A percentile compares a stretch with the other conserved stretches of the same genome.
Evolutionary conservation across 2,888 invertebrate species (phyloP).

Genomic region (Agrotis ipsilon): DNA sequence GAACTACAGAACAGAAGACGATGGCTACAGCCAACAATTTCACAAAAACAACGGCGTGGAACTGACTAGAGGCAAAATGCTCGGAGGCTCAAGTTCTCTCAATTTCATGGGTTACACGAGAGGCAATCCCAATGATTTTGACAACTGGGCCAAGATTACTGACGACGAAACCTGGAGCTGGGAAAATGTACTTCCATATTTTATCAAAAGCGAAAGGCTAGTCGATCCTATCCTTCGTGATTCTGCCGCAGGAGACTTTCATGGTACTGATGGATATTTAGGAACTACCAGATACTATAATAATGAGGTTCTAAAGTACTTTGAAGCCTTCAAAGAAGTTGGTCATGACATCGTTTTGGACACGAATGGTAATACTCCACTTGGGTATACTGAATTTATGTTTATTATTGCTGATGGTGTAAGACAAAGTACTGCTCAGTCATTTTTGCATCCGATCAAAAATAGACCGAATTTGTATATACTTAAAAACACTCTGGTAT

Average conservation of each 20-base stretch:
- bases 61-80: conserved; percentile 89
- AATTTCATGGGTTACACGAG: conserved; percentile 89
- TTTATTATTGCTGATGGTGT: conserved; percentile 82
- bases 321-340: conserved; percentile 80
- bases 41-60: conserved; percentile 47
- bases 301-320: conserved; percentile 62
- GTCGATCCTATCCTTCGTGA: conserved; percentile 56
- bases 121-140: conserved; percentile 75
- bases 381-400: conserved; percentile 85
- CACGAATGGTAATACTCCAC: conserved; percentile 76
- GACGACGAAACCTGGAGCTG: conserved; percentile 90
- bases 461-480: conserved; percentile 75
- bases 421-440: conserved; percentile 86
- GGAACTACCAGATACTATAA: conserved; percentile 74
- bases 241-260: conserved; percentile 64
- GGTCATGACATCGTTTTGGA: conserved; percentile 79
- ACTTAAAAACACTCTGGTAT: conserved; percentile 85
- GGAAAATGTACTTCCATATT: conserved; percentile 84
- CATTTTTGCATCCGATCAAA: conserved; percentile 80
- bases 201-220: conserved; percentile 85
- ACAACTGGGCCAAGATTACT: conserved; percentile 87
- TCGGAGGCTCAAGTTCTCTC: conserved; percentile 89
- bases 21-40: conserved; percentile 69
- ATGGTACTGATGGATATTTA: conserved; percentile 81
- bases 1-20: conserved; percentile 74